These are phyloP conservation scores for Sthenelais limicola DNA, from an alignment of 2,888 invertebrate genomes.

Conservation along the genomic window DNA sequence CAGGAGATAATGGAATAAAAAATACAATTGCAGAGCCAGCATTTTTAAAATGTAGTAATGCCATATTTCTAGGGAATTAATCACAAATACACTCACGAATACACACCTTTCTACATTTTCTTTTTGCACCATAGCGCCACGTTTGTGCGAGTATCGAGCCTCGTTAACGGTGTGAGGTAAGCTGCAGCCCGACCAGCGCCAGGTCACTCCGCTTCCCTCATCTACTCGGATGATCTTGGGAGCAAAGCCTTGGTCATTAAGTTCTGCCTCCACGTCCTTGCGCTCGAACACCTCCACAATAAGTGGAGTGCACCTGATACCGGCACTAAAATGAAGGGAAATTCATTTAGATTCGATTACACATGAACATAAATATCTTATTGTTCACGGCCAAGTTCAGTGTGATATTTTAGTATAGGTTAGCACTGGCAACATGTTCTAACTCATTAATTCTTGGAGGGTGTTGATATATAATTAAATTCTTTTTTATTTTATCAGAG, in stretches of 20 bases:
- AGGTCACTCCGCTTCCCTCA: conserved; percentile 68
- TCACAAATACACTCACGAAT: neutral
- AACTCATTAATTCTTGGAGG: too few species aligned
- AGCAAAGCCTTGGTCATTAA: conserved; percentile 69
- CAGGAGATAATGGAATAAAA: neutral
- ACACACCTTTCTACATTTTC: conserved; percentile 40
- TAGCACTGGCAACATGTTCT: too few species aligned
- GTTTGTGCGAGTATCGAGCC: conserved; percentile 44
- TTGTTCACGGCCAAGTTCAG: too few species aligned
- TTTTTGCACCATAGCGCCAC: conserved; percentile 45
- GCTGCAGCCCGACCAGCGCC: conserved; percentile 67
- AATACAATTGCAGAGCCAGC: neutral
- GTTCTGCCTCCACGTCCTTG: conserved; percentile 60
- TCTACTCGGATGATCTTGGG: conserved; percentile 69
- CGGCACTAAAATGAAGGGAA: conserved; percentile 57
- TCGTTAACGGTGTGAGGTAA: conserved; percentile 49
- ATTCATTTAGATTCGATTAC: conserved; percentile 6
- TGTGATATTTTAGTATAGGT: too few species aligned
- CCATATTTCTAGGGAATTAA: too few species aligned
- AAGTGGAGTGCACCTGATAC: conserved; percentile 67
- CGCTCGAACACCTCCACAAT: conserved; percentile 65
- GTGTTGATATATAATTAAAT: too few species aligned
- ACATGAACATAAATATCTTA: too few species aligned
- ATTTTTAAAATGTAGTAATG: too few species aligned
- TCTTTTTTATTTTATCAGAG: too few species aligned